Conservation (phyloP, 2,888 invertebrate genomes). For the Mactromeris polynyma region DNA sequence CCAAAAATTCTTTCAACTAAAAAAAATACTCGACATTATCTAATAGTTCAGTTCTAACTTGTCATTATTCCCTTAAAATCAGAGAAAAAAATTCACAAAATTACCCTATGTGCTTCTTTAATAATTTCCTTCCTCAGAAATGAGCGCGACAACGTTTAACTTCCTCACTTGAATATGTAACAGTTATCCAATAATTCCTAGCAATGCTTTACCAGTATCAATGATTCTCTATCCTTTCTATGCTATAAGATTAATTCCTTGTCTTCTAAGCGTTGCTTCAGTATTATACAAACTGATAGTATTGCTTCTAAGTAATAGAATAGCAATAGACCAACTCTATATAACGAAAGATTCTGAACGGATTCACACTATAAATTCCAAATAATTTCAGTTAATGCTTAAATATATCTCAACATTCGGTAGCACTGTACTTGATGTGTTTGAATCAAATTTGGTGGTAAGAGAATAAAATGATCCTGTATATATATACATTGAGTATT, state of each 20-base stretch:
- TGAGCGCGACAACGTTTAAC: neutral
- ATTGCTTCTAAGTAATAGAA: neutral
- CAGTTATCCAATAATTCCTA: slow-evolving; percentile 7
- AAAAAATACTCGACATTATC: too few species aligned
- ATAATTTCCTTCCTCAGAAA: neutral
- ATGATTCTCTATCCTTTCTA: neutral
- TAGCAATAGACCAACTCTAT: neutral
- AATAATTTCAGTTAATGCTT: neutral
- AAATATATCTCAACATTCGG: too few species aligned
- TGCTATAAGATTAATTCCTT: neutral
- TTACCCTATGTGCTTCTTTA: neutral
- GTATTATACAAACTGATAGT: too few species aligned
- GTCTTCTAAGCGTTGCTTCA: neutral
- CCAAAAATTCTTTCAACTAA: too few species aligned
- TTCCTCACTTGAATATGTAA: neutral
- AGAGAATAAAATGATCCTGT: neutral
- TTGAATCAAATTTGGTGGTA: neutral
- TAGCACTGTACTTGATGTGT: neutral
- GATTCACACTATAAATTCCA: neutral
- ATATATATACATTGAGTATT: neutral
- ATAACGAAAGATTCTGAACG: neutral
- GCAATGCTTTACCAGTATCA: neutral
- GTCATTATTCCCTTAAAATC: too few species aligned
- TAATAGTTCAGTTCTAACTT: too few species aligned
- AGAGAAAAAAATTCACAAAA: neutral